Base-by-base conservation (phyloP, 2,113 vertebrate genomes). In the Sula dactylatra region DNA sequence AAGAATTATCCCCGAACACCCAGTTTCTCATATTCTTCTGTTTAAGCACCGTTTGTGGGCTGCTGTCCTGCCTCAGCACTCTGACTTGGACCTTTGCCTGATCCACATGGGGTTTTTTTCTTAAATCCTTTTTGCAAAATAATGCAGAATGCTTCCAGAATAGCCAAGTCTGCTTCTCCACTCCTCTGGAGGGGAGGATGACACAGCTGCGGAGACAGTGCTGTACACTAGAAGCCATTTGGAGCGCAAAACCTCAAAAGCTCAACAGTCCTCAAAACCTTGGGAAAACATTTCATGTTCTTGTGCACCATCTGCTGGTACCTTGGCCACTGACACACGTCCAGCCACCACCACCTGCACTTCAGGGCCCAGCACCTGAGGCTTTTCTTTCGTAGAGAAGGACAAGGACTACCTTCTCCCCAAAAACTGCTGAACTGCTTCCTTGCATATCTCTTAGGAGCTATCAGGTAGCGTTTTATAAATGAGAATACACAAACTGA, bases 271-370 rank as follows among this genome's bases (percentile, higher is more conserved):
- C 44, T 65, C 38, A 17, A 16, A 59, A 17, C 36, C 55, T 7
- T 2, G 32, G 22, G 71, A 64, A 73, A 36, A 18, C 49, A 96
- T 97, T 94, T 36, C 90, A 9, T 8, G 93, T 95, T 80, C 82
- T 96, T 27, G 66, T 88, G 96, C 96, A 77, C 95, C 96, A 96
- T 66, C 96, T 97, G 78, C 13, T 73, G 96, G 96, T 16, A 24
- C 86, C 72, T 4, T 4, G 76, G 72, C 65, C 88, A 9, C 8
- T 8, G 64, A 32, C 64, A 81, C 36, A 9, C 9, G 16, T 0
- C 4, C 2, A 0, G 32, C 32, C 79, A 47, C 66, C 62, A 77
- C 58, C 62, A 61, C 71, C 74, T 25, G 84, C 42, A 2, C 45
- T 8, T 7, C 36, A 19, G 36, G n/a, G 36, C 56, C 27, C 38